These are phyloP conservation scores for Enteromius treurensis DNA, from an alignment of 2,797 vertebrate species.

Conservation along the genomic window DNA sequence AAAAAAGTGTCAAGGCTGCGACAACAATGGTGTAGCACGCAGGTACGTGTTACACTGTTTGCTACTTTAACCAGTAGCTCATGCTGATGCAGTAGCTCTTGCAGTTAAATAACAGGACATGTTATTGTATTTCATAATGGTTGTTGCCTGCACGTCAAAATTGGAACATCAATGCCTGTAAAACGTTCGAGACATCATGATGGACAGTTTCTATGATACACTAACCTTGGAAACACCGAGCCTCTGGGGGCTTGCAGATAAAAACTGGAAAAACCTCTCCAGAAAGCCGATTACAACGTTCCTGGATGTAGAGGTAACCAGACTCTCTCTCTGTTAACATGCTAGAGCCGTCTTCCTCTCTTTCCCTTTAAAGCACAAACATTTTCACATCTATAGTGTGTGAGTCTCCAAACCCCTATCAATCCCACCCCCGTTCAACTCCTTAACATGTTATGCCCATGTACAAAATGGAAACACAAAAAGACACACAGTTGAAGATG, in stretches of 20 bases:
- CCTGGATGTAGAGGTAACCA: constrained; percentile 2
- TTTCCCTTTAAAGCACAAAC: constrained; percentile 68
- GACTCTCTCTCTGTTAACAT: constrained; percentile 12
- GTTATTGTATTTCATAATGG: constrained; percentile 49
- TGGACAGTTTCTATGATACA: constrained; percentile 16
- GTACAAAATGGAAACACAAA: constrained; percentile 49
- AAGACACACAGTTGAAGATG: constrained; percentile 49
- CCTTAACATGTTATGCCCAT: constrained; percentile 28
- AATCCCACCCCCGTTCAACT: constrained; percentile 25
- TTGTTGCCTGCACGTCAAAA: background rate
- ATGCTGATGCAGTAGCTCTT: constrained; percentile 47
- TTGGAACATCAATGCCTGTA: constrained; percentile 64
- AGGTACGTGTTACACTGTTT: constrained; percentile 41
- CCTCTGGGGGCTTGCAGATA: constrained; percentile 13
- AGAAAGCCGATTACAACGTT: constrained; percentile 24
- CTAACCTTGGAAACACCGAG: constrained; percentile 36
- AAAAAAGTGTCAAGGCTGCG: constrained; percentile 34
- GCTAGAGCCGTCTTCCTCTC: constrained; percentile 1
- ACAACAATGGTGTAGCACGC: constrained; percentile 6
- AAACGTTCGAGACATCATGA: constrained; percentile 52
- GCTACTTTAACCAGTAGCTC: constrained; percentile 62
- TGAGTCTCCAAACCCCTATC: constrained; percentile 55
- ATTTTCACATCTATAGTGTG: constrained; percentile 61
- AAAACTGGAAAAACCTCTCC: constrained; percentile 30
- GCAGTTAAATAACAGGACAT: constrained; percentile 70